A percentile compares a stretch with the other conserved stretches of the same genome.
Conservation (phyloP, 2,113 vertebrate species). For the Hemiscyllium ocellatum region DNA sequence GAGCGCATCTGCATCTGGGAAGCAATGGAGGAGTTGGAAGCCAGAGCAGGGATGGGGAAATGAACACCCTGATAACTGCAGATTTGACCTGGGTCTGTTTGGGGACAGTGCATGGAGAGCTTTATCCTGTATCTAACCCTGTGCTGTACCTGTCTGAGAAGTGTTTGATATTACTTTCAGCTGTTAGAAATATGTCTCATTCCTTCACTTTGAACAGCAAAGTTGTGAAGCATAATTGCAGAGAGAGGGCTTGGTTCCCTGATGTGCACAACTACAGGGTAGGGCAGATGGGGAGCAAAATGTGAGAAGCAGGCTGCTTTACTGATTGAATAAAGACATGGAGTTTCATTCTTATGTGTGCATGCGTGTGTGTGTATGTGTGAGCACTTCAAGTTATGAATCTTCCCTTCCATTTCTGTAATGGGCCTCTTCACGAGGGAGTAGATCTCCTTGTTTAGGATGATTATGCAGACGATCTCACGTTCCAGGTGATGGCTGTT, state of each 20-base stretch:
- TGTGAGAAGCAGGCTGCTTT: background rate
- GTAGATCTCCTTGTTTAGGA: background rate
- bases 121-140: no score
- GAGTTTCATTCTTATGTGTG: background rate
- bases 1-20: no score
- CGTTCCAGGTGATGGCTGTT: background rate
- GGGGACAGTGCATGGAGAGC: background rate
- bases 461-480: background rate
- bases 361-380: background rate
- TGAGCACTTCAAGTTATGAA: background rate
- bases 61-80: background rate
- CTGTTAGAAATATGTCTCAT: background rate
- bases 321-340: background rate
- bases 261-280: background rate
- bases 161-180: background rate
- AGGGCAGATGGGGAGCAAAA: no score
- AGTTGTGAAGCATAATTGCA: background rate
- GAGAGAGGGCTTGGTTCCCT: background rate
- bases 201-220: background rate
- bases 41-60: background rate
- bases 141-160: no score
- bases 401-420: background rate
- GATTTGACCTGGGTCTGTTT: background rate
- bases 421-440: background rate
- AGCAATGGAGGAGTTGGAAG: background rate